Evolutionary conservation across 2,797 vertebrate genomes (phyloP).

Genomic region (Cuniculus paca): DNA sequence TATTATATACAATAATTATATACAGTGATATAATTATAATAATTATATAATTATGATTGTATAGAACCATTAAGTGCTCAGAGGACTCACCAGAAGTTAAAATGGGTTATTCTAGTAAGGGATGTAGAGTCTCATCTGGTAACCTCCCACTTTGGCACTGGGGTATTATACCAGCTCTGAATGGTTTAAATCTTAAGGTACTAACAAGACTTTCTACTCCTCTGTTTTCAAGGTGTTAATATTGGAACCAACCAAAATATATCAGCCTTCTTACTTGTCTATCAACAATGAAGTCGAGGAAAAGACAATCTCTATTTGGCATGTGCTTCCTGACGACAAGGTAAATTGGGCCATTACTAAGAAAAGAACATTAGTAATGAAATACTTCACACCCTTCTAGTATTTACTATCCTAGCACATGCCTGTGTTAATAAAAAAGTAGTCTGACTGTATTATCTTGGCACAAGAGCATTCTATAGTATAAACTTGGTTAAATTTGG

Average conservation of each 20-base stretch:
- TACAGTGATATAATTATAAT: not conserved
- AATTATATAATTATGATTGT: not conserved
- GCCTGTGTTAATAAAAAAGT: slow-evolving; percentile 1
- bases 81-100: not conserved
- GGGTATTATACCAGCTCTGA: not conserved
- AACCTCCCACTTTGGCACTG: fast-evolving
- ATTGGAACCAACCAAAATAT: slow-evolving; percentile 98
- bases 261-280: slow-evolving; percentile 97
- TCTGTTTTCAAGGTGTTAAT: slow-evolving; percentile 94
- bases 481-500: slow-evolving; percentile 23
- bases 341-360: slow-evolving; percentile 85
- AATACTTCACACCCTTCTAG: not conserved
- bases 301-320: slow-evolving; percentile 98
- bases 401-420: not conserved
- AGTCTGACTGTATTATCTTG: not conserved
- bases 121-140: not conserved
- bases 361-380: not conserved
- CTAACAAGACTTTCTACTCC: slow-evolving; percentile 57
- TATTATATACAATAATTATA: not conserved
- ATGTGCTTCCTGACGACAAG: slow-evolving; percentile 97
- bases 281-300: slow-evolving; percentile 98
- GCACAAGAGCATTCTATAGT: not conserved
- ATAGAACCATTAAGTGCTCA: not conserved
- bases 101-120: not conserved
- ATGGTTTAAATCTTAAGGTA: not conserved